A percentile compares a stretch with the other conserved stretches of the same genome.
phyloP scores from a whole-genome alignment of 1,140 invertebrate genomes.

The Leptoteleia sp. region DNA sequence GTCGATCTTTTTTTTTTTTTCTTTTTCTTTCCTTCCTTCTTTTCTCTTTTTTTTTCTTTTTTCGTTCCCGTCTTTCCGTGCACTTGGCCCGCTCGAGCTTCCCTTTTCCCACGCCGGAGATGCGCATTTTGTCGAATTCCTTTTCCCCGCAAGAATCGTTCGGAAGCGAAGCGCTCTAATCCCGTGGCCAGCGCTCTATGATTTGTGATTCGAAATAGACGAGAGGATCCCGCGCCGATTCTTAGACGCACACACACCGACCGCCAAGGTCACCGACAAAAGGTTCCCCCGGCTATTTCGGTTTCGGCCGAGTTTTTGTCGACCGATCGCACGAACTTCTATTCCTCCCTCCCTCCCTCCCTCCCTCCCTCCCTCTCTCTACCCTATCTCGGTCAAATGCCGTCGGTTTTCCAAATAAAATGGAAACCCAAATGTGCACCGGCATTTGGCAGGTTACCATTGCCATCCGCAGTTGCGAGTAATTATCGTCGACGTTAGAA shows the following conservation, averaged over 20 bases:
- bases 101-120: conserved; percentile 27
- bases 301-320: conserved; percentile 21
- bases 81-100: conserved; percentile 5
- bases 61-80: neutral
- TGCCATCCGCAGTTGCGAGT: too few relatives aligned
- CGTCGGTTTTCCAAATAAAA: too few relatives aligned
- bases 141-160: conserved; percentile 23
- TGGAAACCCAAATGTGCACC: too few relatives aligned
- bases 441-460: too few relatives aligned
- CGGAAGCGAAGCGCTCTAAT: conserved; percentile 31
- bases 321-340: conserved; percentile 3
- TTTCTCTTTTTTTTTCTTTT: neutral
- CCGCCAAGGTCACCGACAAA: conserved; percentile 71
- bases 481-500: too few relatives aligned
- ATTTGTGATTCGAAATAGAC: conserved; percentile 72
- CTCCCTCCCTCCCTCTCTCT: too few relatives aligned
- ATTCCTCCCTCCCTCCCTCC: neutral
- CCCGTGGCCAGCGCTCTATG: conserved; percentile 59
- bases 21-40: too few relatives aligned
- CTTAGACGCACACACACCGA: conserved; percentile 68
- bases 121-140: conserved; percentile 66
- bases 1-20: conserved; percentile 2
- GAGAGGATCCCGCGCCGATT: conserved; percentile 69
- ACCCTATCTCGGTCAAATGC: too few relatives aligned
- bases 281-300: conserved; percentile 23